Evolutionary conservation across 92 coral and sea anemone species (phyloP).

Genomic region (Galaxea fascicularis): DNA sequence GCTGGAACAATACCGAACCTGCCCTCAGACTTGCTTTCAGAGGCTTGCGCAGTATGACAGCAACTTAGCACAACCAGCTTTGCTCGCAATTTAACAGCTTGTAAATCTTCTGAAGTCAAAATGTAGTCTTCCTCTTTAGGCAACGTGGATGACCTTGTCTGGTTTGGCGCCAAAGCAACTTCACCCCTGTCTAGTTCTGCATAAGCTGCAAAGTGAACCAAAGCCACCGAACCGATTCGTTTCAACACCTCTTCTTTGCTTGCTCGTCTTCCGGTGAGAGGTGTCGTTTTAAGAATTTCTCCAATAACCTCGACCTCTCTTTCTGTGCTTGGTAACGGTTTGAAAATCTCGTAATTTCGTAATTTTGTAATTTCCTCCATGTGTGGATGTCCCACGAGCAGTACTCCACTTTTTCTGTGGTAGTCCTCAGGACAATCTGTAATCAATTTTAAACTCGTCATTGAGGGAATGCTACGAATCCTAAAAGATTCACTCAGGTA

Average conservation of each 20-base stretch:
- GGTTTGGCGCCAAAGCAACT: background rate
- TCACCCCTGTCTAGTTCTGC: background rate
- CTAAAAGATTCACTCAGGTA: background rate
- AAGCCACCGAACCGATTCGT: background rate
- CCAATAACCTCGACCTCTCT: background rate
- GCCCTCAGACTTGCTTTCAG: conserved; percentile 21
- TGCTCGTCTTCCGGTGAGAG: conserved; percentile 1
- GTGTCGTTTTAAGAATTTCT: background rate
- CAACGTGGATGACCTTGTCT: background rate
- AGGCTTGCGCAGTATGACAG: conserved; percentile 3
- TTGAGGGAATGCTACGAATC: background rate
- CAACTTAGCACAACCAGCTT: conserved; percentile 16
- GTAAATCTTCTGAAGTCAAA: background rate
- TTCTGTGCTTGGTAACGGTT: background rate
- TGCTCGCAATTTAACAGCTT: background rate
- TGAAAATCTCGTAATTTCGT: background rate
- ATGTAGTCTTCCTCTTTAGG: background rate
- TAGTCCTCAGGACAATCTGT: background rate
- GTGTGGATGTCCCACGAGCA: conserved; percentile 2
- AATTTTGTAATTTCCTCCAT: background rate
- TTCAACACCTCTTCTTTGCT: conserved; percentile 1
- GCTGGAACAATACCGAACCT: conserved; percentile 25
- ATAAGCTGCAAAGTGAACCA: conserved; percentile 6
- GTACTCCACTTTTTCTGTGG: background rate
- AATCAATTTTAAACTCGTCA: conserved; percentile 1